Evolutionary conservation across 2,113 vertebrate species (phyloP).

Genomic region (Pelusios castaneus): DNA sequence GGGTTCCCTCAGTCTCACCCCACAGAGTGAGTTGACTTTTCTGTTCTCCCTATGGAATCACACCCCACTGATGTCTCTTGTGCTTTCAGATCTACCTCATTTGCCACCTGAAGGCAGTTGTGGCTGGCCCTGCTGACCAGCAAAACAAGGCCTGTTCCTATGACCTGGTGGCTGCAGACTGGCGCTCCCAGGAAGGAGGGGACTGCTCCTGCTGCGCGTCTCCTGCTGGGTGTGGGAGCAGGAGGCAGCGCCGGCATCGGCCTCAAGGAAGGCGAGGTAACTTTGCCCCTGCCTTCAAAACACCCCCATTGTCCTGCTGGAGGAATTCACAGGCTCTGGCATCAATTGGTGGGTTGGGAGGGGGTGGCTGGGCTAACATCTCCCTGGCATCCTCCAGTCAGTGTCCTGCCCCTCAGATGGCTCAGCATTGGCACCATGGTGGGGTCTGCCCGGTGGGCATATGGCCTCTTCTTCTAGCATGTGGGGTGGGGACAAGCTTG

Average conservation of each 20-base stretch:
- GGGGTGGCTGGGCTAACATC: neutral
- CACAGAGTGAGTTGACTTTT: neutral
- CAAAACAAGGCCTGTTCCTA: neutral
- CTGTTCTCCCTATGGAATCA: no score
- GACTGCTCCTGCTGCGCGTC: neutral
- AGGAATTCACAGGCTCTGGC: neutral
- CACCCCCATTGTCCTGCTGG: neutral
- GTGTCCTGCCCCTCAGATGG: neutral
- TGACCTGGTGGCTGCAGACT: rapidly evolving
- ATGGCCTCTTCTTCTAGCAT: neutral
- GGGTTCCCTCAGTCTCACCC: neutral
- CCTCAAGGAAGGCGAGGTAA: neutral
- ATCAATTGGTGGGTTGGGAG: rapidly evolving
- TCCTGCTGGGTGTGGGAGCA: neutral
- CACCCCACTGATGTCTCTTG: neutral
- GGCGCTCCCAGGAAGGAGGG: neutral
- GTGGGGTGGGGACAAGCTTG: neutral
- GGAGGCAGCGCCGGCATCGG: neutral
- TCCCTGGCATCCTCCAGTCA: no score
- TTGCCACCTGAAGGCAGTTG: conserved; percentile 29
- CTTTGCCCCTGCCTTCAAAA: neutral
- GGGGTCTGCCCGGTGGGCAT: no score
- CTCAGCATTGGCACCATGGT: neutral
- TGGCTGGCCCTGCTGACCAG: neutral
- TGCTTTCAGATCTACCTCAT: conserved; percentile 8